Percentiles rank a stretch among this genome's conserved stretches.
Conservation (phyloP, 1,140 invertebrate species). For the Metaphire vulgaris region DNA sequence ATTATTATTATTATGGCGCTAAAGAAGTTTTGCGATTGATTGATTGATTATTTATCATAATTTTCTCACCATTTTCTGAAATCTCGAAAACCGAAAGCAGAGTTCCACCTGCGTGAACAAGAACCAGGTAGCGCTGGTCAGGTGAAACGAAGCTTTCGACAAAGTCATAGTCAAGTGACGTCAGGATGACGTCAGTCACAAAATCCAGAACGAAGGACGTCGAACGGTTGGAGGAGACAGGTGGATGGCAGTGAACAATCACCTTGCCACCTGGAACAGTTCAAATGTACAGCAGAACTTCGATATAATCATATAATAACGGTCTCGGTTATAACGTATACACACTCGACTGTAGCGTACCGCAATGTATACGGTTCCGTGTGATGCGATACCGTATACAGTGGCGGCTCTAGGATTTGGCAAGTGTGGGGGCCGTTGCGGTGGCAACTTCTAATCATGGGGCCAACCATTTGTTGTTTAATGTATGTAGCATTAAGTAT, state of each 20-base stretch:
- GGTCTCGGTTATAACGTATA: background rate
- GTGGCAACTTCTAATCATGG: too few relatives aligned
- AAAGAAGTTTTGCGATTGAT: too few relatives aligned
- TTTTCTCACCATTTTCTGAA: conserved; percentile 54
- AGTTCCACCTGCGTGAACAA: conserved; percentile 59
- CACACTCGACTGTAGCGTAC: background rate
- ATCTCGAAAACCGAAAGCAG: conserved; percentile 68
- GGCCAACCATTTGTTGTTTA: too few relatives aligned
- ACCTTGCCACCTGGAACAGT: conserved; percentile 54
- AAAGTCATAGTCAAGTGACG: conserved; percentile 55
- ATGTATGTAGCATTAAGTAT: too few relatives aligned
- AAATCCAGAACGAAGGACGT: conserved; percentile 67
- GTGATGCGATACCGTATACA: background rate
- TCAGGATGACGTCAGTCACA: conserved; percentile 66
- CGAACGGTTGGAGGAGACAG: background rate
- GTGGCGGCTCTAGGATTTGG: too few relatives aligned
- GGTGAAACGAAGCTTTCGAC: conserved; percentile 67
- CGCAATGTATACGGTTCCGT: background rate
- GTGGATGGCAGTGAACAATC: conserved; percentile 5
- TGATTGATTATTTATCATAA: too few relatives aligned
- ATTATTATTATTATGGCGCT: too few relatives aligned
- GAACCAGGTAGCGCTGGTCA: conserved; percentile 65
- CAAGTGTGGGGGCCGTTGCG: too few relatives aligned
- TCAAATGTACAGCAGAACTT: too few relatives aligned
- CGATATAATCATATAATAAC: too few relatives aligned